Evolutionary conservation across 2,113 vertebrate species (phyloP).

Genomic region (Nyctibius bracteatus): DNA sequence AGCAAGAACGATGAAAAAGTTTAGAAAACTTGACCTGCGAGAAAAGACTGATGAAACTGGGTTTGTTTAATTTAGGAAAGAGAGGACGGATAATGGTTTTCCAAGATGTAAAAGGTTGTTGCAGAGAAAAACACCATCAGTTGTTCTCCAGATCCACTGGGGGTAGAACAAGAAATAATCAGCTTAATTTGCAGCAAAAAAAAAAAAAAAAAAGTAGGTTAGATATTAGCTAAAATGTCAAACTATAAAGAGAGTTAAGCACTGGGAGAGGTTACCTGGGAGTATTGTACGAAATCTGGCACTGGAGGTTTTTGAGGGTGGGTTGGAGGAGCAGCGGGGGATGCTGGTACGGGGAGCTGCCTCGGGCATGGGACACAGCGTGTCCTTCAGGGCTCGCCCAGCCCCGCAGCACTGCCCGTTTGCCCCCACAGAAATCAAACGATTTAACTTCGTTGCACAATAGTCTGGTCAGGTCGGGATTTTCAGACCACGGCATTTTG

Average conservation of each 20-base stretch:
- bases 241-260: conserved; percentile 60
- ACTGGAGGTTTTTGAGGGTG: conserved; percentile 33
- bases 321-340: neutral
- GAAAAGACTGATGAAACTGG: conserved; percentile 28
- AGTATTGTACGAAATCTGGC: conserved; percentile 1
- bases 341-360: neutral
- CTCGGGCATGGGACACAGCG: accelerated
- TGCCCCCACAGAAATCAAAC: accelerated
- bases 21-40: conserved; percentile 15
- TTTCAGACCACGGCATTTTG: neutral
- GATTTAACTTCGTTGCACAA: neutral
- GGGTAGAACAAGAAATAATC: conserved; percentile 54
- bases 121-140: conserved; percentile 50
- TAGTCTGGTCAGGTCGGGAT: neutral
- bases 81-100: conserved; percentile 12
- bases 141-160: conserved; percentile 61
- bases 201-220: conserved; percentile 54
- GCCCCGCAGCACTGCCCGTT: accelerated
- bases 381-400: neutral
- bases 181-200: conserved; percentile 48
- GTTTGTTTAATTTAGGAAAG: conserved; percentile 53
- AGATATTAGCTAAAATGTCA: conserved; percentile 58
- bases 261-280: conserved; percentile 34
- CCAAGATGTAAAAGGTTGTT: conserved; percentile 55
- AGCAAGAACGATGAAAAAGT: neutral